Evolutionary conservation across 2,888 invertebrate species (phyloP).

Genomic region (Trichacis sp.): DNA sequence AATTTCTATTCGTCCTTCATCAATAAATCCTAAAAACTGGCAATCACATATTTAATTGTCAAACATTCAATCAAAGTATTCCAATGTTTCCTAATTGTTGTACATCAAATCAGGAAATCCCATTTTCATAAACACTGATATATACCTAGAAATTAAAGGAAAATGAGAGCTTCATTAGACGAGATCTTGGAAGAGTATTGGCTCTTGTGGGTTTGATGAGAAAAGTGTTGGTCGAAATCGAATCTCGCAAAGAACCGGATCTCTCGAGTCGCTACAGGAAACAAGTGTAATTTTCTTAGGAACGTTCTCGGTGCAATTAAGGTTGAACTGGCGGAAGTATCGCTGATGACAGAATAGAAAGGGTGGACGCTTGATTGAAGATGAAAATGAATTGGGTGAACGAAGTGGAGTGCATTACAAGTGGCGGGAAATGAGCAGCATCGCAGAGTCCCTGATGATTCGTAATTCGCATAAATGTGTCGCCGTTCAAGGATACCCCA

Average conservation of each 20-base stretch:
- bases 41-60: no score
- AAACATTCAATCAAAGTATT: no score
- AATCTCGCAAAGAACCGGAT: conserved; percentile 48
- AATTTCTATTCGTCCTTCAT: no score
- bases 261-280: conserved; percentile 44
- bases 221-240: conserved; percentile 43
- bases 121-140: no score
- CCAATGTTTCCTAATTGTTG: no score
- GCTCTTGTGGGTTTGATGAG: conserved; percentile 14
- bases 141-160: no score
- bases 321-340: conserved; percentile 60
- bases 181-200: no score
- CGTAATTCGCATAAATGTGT: conserved; percentile 38
- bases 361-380: conserved; percentile 62
- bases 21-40: no score
- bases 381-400: conserved; percentile 68
- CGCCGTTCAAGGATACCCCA: conserved; percentile 17
- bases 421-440: conserved; percentile 69
- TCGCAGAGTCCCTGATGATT: conserved; percentile 46
- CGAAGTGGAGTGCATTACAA: conserved; percentile 63
- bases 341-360: conserved; percentile 64
- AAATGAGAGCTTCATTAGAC: neutral
- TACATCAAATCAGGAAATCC: no score
- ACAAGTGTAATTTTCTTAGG: conserved; percentile 59
- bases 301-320: conserved; percentile 47